Percentiles rank a stretch among this genome's conserved stretches.
phyloP scores from a whole-genome alignment of 1,140 invertebrate genomes.

The Drosophila trapezifrons region DNA sequence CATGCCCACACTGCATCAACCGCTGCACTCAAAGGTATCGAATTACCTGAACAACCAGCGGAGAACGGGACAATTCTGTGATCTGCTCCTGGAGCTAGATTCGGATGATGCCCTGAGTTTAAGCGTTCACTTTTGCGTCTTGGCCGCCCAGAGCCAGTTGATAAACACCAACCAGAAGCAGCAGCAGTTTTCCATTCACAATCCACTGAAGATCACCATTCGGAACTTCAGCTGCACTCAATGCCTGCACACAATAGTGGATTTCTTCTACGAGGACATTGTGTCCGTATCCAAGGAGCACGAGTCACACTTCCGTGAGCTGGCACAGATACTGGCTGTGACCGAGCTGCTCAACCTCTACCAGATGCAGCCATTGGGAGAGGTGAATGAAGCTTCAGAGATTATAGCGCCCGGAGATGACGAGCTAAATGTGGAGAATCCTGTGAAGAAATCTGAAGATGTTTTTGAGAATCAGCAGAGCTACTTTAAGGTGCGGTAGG shows the following conservation, averaged over 20 bases:
- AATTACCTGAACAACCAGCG: slow-evolving; percentile 80
- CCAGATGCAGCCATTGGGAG: slow-evolving; percentile 51
- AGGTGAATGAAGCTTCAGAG: slow-evolving; percentile 24
- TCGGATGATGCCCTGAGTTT: slow-evolving; percentile 56
- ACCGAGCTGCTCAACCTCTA: slow-evolving; percentile 75
- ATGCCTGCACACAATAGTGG: slow-evolving; percentile 76
- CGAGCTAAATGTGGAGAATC: slow-evolving; percentile 24
- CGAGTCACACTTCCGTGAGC: slow-evolving; percentile 69
- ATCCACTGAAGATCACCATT: slow-evolving; percentile 77
- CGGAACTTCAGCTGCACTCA: slow-evolving; percentile 68
- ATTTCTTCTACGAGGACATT: slow-evolving; percentile 81
- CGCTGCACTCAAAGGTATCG: slow-evolving; percentile 76
- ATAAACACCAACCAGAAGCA: slow-evolving; percentile 73
- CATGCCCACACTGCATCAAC: slow-evolving; percentile 70
- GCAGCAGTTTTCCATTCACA: slow-evolving; percentile 80
- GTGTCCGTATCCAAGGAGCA: slow-evolving; percentile 77
- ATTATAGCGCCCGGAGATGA: slow-evolving; percentile 9
- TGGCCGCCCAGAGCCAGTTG: slow-evolving; percentile 75
- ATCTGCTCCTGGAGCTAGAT: slow-evolving; percentile 70
- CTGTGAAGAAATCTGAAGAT: slow-evolving; percentile 48
- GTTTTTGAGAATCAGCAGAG: slow-evolving; percentile 73
- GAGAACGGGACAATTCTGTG: slow-evolving; percentile 74
- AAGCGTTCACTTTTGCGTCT: slow-evolving; percentile 76
- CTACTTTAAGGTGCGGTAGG: slow-evolving; percentile 69
- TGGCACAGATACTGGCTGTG: slow-evolving; percentile 72